Evolutionary conservation across 2,113 vertebrate genomes (phyloP).

Genomic region (Taxidea taxus): DNA sequence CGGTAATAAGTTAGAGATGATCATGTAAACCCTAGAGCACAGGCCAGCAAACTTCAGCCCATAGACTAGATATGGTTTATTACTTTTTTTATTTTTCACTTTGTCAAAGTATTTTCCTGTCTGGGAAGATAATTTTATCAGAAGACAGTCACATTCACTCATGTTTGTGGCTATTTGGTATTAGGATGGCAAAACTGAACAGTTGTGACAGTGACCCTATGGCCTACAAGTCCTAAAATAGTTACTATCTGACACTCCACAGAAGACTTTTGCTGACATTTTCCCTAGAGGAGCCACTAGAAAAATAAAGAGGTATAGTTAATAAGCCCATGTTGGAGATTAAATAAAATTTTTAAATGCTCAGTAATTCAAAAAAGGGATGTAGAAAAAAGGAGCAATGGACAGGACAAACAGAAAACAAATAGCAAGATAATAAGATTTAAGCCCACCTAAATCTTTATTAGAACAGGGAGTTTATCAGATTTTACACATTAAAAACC

Average conservation of each 20-base stretch:
- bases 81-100: neutral
- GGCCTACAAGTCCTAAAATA: neutral
- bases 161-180: neutral
- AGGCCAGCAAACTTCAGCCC: neutral
- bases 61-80: neutral
- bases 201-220: neutral
- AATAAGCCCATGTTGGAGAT: neutral
- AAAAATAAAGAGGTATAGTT: neutral
- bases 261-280: constrained; percentile 4
- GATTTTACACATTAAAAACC: neutral
- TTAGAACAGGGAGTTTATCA: neutral
- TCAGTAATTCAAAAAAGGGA: neutral
- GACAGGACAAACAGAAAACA: neutral
- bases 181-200: neutral
- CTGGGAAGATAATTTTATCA: constrained; percentile 6
- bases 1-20: neutral
- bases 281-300: neutral
- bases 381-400: neutral
- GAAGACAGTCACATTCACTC: neutral
- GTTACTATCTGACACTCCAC: neutral
- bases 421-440: neutral
- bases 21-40: neutral
- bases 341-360: neutral
- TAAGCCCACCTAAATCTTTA: neutral
- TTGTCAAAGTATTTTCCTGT: neutral